Evolutionary conservation across 1,140 invertebrate genomes (phyloP).

Genomic region (Cepaea nemoralis): DNA sequence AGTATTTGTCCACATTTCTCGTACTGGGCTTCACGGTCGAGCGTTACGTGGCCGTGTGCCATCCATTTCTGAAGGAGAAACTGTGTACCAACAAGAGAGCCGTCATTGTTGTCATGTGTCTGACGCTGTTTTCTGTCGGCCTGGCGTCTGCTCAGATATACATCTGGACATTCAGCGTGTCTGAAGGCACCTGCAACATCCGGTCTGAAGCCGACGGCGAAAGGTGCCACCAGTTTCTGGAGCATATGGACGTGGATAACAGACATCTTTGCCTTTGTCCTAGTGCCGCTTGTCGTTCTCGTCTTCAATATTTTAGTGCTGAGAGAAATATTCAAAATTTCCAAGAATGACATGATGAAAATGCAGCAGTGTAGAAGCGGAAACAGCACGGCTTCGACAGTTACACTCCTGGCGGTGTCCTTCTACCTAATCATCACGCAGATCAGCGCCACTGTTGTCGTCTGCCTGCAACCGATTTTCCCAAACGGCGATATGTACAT

Average conservation of each 20-base stretch:
- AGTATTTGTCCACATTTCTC: constrained; percentile 68
- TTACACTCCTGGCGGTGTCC: constrained; percentile 67
- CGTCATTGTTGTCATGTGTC: constrained; percentile 75
- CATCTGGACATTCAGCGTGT: too few relatives aligned
- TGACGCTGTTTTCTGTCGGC: constrained; percentile 45
- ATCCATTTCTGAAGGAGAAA: constrained; percentile 84
- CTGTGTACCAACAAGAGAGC: constrained; percentile 85
- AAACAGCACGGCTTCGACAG: constrained; percentile 59
- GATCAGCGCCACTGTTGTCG: constrained; percentile 65
- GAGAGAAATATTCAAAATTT: constrained; percentile 59
- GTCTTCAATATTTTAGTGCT: constrained; percentile 68
- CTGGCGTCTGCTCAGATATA: constrained; percentile 51
- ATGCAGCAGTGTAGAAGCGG: constrained; percentile 22
- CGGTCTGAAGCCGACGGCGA: too few relatives aligned
- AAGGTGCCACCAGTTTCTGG: too few relatives aligned
- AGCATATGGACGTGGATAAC: constrained; percentile 65
- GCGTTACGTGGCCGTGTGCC: constrained; percentile 94
- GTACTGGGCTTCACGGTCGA: constrained; percentile 89
- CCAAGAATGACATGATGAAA: constrained; percentile 50
- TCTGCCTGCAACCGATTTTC: constrained; percentile 55
- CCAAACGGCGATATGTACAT: constrained; percentile 44
- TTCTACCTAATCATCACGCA: constrained; percentile 69
- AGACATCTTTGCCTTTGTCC: constrained; percentile 63
- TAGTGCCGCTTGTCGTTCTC: constrained; percentile 63
- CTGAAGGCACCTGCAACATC: too few relatives aligned